Percentiles rank a stretch among this genome's conserved stretches.
Conservation (phyloP, 2,113 vertebrate species). For the Notiomystis cincta region DNA sequence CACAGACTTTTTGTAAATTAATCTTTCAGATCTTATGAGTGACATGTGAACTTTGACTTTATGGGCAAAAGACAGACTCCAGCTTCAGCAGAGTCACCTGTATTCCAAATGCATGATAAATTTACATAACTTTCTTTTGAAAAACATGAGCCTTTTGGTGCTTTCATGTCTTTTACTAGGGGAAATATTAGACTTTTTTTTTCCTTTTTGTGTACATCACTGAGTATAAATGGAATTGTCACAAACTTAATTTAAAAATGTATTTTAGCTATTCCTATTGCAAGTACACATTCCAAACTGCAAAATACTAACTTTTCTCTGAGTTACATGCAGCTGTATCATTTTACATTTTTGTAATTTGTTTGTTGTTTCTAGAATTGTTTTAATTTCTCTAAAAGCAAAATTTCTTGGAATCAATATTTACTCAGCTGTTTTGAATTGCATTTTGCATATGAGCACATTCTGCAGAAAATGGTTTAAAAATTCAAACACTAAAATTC, state of each 20-base stretch:
- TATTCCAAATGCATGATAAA: neutral
- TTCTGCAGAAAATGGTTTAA: neutral
- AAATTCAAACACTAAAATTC: neutral
- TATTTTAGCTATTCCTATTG: neutral
- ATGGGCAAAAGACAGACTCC: neutral
- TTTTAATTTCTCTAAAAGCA: neutral
- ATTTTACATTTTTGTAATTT: neutral
- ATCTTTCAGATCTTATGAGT: conserved; percentile 46
- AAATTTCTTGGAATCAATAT: neutral
- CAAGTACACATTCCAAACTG: neutral
- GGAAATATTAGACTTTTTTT: neutral
- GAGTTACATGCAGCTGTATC: neutral
- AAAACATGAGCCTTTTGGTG: neutral
- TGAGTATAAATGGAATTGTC: neutral
- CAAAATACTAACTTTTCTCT: neutral
- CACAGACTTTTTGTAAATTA: conserved; percentile 30
- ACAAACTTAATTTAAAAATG: neutral
- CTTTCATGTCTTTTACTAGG: neutral
- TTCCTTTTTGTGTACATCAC: neutral
- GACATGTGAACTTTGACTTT: conserved; percentile 40
- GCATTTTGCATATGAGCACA: neutral
- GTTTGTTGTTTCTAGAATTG: neutral
- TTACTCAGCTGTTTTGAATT: neutral
- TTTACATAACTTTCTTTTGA: neutral
- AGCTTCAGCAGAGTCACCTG: neutral